These are phyloP conservation scores for Planiliza haematocheilus DNA, from an alignment of 2,113 vertebrate genomes.

Conservation along the genomic window DNA sequence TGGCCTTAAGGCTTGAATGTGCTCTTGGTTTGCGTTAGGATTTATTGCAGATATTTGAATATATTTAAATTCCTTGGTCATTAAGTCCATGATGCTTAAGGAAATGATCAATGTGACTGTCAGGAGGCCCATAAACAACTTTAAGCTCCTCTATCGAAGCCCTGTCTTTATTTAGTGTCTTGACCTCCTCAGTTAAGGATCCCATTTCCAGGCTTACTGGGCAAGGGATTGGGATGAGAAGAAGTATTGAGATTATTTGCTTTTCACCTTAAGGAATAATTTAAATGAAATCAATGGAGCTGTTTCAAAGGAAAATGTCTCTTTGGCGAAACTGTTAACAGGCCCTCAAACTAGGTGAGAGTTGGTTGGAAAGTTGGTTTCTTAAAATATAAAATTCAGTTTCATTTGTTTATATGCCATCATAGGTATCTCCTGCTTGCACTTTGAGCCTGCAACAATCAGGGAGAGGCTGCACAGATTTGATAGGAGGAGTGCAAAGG, in stretches of 20 bases:
- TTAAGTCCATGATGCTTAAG: slow-evolving; percentile 12
- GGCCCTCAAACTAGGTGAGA: no score
- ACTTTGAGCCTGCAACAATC: no score
- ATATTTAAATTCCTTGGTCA: slow-evolving; percentile 28
- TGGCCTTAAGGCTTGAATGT: slow-evolving; percentile 43
- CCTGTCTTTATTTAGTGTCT: neutral
- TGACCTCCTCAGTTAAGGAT: neutral
- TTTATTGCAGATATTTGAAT: slow-evolving; percentile 39
- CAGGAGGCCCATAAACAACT: slow-evolving; percentile 19
- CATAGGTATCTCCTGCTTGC: no score
- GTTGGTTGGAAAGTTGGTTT: no score
- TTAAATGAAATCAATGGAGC: no score
- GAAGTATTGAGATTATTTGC: neutral
- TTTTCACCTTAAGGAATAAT: no score
- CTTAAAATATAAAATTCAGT: no score
- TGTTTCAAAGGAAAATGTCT: no score
- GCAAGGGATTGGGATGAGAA: neutral
- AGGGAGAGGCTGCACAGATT: no score
- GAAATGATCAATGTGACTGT: slow-evolving; percentile 20
- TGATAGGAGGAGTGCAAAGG: no score
- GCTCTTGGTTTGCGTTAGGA: slow-evolving; percentile 26
- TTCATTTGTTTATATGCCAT: no score
- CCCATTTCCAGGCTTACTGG: neutral
- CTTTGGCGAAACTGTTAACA: no score
- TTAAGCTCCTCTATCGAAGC: slow-evolving; percentile 13